phyloP scores from a whole-genome alignment of 2,888 invertebrate species.

The Sialis lutaria region DNA sequence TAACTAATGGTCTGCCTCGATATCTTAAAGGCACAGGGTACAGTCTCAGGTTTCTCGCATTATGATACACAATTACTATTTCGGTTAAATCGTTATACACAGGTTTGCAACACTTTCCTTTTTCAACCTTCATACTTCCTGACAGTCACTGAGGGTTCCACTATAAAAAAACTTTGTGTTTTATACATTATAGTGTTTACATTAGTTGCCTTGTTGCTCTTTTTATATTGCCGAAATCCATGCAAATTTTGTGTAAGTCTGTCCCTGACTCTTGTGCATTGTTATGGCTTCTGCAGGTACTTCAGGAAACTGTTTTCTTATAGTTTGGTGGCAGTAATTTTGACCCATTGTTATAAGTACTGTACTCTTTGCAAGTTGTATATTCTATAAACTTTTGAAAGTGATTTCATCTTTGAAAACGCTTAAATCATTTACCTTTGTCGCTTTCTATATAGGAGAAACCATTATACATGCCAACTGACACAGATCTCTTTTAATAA shows the following conservation, averaged over 20 bases:
- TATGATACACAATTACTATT: conserved; percentile 4
- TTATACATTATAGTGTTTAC: conserved; percentile 14
- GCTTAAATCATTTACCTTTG: conserved; percentile 5
- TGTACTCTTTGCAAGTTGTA: not conserved
- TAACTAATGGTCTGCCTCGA: no score
- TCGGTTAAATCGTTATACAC: conserved; percentile 3
- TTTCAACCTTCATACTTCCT: not conserved
- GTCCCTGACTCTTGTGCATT: conserved; percentile 13
- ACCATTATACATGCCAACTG: conserved; percentile 17
- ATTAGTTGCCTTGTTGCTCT: not conserved
- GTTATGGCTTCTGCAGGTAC: conserved; percentile 8
- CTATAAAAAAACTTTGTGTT: not conserved
- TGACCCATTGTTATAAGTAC: not conserved
- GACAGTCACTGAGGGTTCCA: no score
- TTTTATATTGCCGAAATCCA: conserved; percentile 2
- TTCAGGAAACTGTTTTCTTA: conserved; percentile 10
- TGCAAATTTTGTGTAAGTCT: conserved; percentile 3
- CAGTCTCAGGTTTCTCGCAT: not conserved
- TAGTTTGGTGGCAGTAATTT: conserved; percentile 4
- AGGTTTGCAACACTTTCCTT: not conserved
- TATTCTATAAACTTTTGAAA: conserved; percentile 6
- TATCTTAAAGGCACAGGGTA: no score
- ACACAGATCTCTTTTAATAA: conserved; percentile 18
- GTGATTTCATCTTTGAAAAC: conserved; percentile 1
- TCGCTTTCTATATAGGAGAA: conserved; percentile 10